Evolutionary conservation across 2,888 invertebrate species (phyloP).

Genomic region (Synergus gifuensis): DNA sequence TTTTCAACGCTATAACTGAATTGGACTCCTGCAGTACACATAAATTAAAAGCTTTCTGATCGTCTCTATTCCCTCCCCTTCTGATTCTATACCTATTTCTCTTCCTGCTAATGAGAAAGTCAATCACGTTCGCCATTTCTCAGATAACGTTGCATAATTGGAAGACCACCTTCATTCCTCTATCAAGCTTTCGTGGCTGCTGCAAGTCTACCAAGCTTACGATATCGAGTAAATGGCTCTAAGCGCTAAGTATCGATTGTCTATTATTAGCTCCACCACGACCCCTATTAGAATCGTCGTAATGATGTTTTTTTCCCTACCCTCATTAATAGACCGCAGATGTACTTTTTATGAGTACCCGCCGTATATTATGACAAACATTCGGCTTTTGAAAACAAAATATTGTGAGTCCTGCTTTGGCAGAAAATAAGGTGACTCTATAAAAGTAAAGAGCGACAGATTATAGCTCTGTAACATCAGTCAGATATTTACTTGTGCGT

Average conservation of each 20-base stretch:
- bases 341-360: slow-evolving; percentile 3
- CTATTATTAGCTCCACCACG: slow-evolving; percentile 71
- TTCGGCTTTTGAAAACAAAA: not conserved
- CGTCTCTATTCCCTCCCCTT: not conserved
- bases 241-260: slow-evolving; percentile 63
- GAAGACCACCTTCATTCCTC: not conserved
- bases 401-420: not conserved
- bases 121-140: not conserved
- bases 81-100: not conserved
- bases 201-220: not conserved
- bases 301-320: slow-evolving; percentile 42
- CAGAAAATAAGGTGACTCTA: not conserved
- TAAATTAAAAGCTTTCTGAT: not conserved
- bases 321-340: slow-evolving; percentile 45
- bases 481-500: slow-evolving; percentile 19
- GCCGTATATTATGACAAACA: not conserved
- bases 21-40: not conserved
- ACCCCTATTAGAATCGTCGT: slow-evolving; percentile 60
- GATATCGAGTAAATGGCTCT: slow-evolving; percentile 2
- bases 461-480: not conserved
- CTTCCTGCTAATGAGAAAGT: not conserved
- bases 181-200: not conserved
- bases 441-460: not conserved
- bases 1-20: no score
- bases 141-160: not conserved